Evolutionary conservation across 2,113 vertebrate species (phyloP).

Genomic region (Vanacampus margaritifer): DNA sequence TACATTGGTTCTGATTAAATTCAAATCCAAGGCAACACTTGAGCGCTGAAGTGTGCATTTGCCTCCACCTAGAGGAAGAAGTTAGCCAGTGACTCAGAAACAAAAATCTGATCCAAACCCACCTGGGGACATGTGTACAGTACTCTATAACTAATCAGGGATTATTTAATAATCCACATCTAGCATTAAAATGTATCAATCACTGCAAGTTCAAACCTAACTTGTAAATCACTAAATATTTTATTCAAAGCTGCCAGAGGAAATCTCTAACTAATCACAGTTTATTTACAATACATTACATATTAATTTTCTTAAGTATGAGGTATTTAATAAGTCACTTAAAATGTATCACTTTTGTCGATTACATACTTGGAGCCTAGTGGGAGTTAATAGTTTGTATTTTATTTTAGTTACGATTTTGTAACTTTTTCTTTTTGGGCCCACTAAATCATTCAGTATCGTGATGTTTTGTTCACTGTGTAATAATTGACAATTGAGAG

Average conservation of each 20-base stretch:
- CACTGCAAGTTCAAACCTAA: neutral
- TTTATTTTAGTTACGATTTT: neutral
- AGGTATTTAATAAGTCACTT: neutral
- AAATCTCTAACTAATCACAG: neutral
- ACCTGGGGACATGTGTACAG: neutral
- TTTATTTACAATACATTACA: neutral
- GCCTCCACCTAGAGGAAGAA: conserved; percentile 66
- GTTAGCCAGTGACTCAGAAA: neutral
- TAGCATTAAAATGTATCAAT: neutral
- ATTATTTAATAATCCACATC: neutral
- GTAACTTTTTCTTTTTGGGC: neutral
- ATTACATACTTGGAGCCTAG: neutral
- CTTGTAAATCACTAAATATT: neutral
- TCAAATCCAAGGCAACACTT: neutral
- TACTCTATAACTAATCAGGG: neutral
- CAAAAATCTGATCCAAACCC: neutral
- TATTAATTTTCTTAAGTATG: neutral
- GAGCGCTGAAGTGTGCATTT: conserved; percentile 32
- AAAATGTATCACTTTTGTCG: neutral
- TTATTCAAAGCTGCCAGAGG: neutral
- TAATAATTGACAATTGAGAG: neutral
- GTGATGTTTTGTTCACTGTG: neutral
- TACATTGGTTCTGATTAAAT: neutral
- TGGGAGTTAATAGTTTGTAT: neutral
- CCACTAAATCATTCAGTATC: neutral